These are phyloP conservation scores for Columbina picui DNA, from an alignment of 2,113 vertebrate species.

Conservation along the genomic window DNA sequence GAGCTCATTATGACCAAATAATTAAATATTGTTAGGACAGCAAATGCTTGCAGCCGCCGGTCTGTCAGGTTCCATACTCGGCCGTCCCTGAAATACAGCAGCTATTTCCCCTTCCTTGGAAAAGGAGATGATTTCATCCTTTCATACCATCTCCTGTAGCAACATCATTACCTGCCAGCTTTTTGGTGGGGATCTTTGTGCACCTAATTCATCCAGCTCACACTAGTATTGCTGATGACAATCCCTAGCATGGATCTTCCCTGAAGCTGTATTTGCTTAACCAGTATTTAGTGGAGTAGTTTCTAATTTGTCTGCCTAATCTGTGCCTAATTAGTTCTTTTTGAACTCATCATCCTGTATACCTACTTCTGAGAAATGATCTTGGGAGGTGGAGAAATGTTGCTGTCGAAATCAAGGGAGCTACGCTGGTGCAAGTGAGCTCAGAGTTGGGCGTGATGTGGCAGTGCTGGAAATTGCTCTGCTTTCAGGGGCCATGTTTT, in stretches of 20 bases:
- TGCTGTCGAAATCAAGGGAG: background rate
- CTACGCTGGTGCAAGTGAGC: background rate
- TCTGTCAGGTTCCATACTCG: background rate
- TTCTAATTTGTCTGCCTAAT: constrained; percentile 55
- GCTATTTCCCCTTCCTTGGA: constrained; percentile 16
- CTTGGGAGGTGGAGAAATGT: constrained; percentile 2
- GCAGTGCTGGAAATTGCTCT: background rate
- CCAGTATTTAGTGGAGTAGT: background rate
- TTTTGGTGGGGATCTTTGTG: background rate
- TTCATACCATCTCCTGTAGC: background rate
- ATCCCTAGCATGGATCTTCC: background rate
- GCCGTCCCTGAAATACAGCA: background rate
- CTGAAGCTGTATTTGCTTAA: constrained; percentile 39
- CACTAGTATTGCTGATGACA: background rate
- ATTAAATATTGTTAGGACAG: background rate
- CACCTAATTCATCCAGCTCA: constrained; percentile 8
- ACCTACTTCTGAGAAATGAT: constrained; percentile 8
- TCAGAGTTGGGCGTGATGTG: background rate
- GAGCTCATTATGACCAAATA: background rate
- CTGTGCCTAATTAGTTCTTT: constrained; percentile 51
- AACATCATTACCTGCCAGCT: background rate
- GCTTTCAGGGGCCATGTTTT: background rate
- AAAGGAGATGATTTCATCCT: constrained; percentile 48
- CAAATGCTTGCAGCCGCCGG: background rate
- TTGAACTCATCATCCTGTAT: constrained; percentile 10